Evolutionary conservation across 2,888 invertebrate species (phyloP), one percentile per base, ranked within the genome.

Genomic region (Nebria salina): DNA sequence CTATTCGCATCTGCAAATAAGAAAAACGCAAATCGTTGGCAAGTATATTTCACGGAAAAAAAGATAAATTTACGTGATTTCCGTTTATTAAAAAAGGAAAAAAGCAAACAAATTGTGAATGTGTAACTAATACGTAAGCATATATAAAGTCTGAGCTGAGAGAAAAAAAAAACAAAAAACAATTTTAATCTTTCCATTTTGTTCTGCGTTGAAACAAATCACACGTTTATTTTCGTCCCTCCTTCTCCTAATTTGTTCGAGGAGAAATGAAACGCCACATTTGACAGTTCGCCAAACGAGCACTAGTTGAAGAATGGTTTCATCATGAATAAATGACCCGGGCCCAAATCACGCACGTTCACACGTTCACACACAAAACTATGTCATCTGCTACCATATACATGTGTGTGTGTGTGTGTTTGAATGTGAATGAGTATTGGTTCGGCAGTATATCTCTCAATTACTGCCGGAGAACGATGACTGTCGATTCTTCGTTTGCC

Each of bases 1-100:
- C 77, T 11, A 77, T 77, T 54, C 70, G 70, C 77, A 70, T 77
- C 72, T 68, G 77, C 77, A 77, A 77, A 77, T 43, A 68, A 54
- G 70, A 68, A 20, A 70, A 54, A 54, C 54, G 54, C 8, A 54
- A 54, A 11, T 7, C 54, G 54, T 54, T 54, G 2, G 54, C 54
- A 54, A 54, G 54, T 54, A 54, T 13, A 54, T 54, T 54, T 54
- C 54, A 54, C 54, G 20, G 20, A 20, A 20, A 54, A 34, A 34
- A 34, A 34, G 34, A 34, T 34, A 34, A 34, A 34, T 34, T 34
- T 34, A 34, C 34, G 34, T 34, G 34, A 34, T 34, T 34, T 34
- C 34, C 34, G 34, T 54, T 54, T 54, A 54, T 54, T 54, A 54
- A 54, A 54, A 54, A 8, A 0, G 54, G 54, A 54, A 54, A 54